Evolutionary conservation across 2,888 invertebrate genomes (phyloP).

Genomic region (Thera obeliscata): DNA sequence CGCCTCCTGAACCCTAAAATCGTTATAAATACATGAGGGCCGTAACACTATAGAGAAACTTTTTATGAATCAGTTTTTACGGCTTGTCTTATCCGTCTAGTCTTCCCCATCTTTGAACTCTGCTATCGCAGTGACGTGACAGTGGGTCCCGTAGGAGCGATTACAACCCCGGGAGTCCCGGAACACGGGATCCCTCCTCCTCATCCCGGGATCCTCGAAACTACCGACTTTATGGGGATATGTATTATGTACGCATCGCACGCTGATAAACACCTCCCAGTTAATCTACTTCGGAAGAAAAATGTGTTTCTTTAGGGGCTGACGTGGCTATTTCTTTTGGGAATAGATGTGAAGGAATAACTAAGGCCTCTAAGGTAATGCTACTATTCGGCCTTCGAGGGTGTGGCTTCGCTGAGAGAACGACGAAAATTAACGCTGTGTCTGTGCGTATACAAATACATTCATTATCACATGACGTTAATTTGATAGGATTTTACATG

Average conservation of each 20-base stretch:
- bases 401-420: background rate
- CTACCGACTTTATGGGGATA: constrained; percentile 41
- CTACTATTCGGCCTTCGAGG: background rate
- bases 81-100: background rate
- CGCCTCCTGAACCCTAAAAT: background rate
- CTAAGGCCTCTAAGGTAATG: background rate
- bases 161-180: constrained; percentile 42
- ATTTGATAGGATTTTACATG: background rate
- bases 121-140: constrained; percentile 46
- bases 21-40: background rate
- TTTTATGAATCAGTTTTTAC: background rate
- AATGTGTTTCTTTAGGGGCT: constrained; percentile 43
- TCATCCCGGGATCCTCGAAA: constrained; percentile 18
- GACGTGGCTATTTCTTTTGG: constrained; percentile 30
- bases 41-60: background rate
- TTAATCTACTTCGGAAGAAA: constrained; percentile 43
- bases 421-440: too few species aligned
- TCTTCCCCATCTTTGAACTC: constrained; percentile 16
- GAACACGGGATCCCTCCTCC: constrained; percentile 26
- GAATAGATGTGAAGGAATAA: constrained; percentile 14
- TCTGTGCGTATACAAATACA: background rate
- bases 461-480: background rate
- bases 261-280: constrained; percentile 45
- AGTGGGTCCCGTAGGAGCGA: constrained; percentile 48
- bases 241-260: constrained; percentile 43